These are phyloP conservation scores for Clunio marinus DNA, from an alignment of 2,888 invertebrate species.

Conservation along the genomic window DNA sequence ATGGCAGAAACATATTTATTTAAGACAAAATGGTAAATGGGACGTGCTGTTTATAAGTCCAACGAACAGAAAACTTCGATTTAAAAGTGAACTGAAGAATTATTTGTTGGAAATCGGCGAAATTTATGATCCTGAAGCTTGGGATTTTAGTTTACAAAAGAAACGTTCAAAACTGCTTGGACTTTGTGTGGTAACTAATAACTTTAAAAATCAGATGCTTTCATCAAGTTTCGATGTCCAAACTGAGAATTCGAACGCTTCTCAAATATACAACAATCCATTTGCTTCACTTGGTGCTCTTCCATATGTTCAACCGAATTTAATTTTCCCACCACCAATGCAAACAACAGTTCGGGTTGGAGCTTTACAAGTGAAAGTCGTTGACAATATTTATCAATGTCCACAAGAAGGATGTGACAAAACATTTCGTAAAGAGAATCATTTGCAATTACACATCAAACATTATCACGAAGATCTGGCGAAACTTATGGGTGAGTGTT, in stretches of 20 bases:
- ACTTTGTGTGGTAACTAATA: conserved; percentile 49
- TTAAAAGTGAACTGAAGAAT: conserved; percentile 56
- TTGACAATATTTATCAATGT: conserved; percentile 65
- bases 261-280: conserved; percentile 40
- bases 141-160: conserved; percentile 59
- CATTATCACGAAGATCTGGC: conserved; percentile 84
- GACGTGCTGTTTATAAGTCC: conserved; percentile 69
- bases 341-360: conserved; percentile 53
- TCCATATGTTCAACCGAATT: conserved; percentile 31
- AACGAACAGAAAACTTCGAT: conserved; percentile 59
- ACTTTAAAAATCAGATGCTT: conserved; percentile 47
- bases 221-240: conserved; percentile 39
- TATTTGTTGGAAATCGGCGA: conserved; percentile 49
- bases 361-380: conserved; percentile 61
- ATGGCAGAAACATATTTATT: conserved; percentile 76
- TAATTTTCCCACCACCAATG: neutral
- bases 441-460: conserved; percentile 89
- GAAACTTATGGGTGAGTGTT: conserved; percentile 70
- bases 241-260: conserved; percentile 44
- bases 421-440: conserved; percentile 83
- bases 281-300: conserved; percentile 30
- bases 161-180: conserved; percentile 52
- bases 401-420: conserved; percentile 81
- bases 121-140: conserved; percentile 55
- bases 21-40: conserved; percentile 74